Evolutionary conservation across 2,113 vertebrate genomes (phyloP).

Genomic region (Stegastes partitus): DNA sequence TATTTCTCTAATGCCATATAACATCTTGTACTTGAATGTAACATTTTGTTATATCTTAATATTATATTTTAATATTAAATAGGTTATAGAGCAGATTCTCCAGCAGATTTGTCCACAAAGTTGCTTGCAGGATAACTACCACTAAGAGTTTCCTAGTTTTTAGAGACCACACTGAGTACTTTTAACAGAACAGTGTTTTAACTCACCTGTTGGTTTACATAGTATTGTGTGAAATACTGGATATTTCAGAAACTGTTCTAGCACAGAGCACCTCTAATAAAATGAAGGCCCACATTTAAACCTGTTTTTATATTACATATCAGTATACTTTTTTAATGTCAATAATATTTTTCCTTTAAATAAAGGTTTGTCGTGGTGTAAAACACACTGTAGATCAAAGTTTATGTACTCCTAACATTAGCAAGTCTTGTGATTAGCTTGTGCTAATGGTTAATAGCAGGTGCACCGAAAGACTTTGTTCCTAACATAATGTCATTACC

Average conservation of each 20-base stretch:
- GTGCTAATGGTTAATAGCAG: slow-evolving; percentile 33
- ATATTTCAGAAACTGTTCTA: slow-evolving; percentile 51
- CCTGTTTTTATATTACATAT: slow-evolving; percentile 36
- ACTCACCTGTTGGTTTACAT: slow-evolving; percentile 25
- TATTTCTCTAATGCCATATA: slow-evolving; percentile 35
- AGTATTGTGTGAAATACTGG: slow-evolving; percentile 17
- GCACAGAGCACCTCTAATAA: slow-evolving; percentile 19
- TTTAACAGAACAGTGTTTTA: slow-evolving; percentile 16
- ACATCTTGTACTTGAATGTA: slow-evolving; percentile 54
- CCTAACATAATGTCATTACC: slow-evolving; percentile 46
- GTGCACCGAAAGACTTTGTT: slow-evolving; percentile 37
- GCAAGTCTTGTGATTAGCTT: slow-evolving; percentile 17
- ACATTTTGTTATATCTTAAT: slow-evolving; percentile 16
- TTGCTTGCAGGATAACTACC: slow-evolving; percentile 34
- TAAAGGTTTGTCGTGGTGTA: slow-evolving; percentile 1
- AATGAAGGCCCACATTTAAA: slow-evolving; percentile 14
- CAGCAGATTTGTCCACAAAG: slow-evolving; percentile 19
- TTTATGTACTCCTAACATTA: slow-evolving; percentile 2
- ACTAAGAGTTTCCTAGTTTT: slow-evolving; percentile 36
- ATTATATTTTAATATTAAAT: slow-evolving; percentile 57
- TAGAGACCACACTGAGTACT: slow-evolving; percentile 47
- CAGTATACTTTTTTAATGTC: slow-evolving; percentile 10
- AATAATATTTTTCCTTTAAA: slow-evolving; percentile 30
- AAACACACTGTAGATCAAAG: not conserved
- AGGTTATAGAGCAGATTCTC: not conserved